Base-by-base conservation (phyloP, 2,113 vertebrate species). In the Podarcis cretensis region DNA sequence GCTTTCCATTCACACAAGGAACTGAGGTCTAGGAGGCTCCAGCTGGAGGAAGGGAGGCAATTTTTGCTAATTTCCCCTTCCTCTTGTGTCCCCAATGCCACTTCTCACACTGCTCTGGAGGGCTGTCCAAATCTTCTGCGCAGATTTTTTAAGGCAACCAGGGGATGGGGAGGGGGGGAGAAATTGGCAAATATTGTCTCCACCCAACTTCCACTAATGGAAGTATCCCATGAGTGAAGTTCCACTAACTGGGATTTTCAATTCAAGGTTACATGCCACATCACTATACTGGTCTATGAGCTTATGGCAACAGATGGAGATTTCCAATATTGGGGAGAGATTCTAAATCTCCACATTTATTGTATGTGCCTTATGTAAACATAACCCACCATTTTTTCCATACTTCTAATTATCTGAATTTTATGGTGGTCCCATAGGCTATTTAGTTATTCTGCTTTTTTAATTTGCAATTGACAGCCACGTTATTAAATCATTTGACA, bases 371-470 rank as follows among this genome's bases (percentile, higher is more conserved):
- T 89, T 89, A 83, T 89, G 81, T 89, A 89, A 89, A 89, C 74
- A 89, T 78, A 37, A n/a, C 63, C 77, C 81, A 81, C 87, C 69
- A 12, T 54, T 84, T 84, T 78, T 84, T 89, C 81, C 43, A 84
- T 84, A 78, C 59, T 89, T 78, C 81, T 89, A 89, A 84, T 89
- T 89, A 89, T 77, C 81, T 77, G 74, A 69, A 77, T 89, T 88
- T 84, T 89, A 89, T 84, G 87, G 74, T 78, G n/a, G 81, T 89
- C 87, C 87, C 87, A 84, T 75, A 84, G 87, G 87, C 87, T 84
- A 89, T 89, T 89, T 84, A 84, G 81, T 89, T 89, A 89, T 89
- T 89, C 87, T 89, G 87, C 87, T 89, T 89, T 89, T 89, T 89
- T 84, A 89, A 89, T 89, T 89, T 89, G 87, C 81, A 84, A 84